A percentile compares a stretch with the other conserved stretches of the same genome.
These are phyloP conservation scores for Aldabrachelys gigantea DNA, from an alignment of 2,113 vertebrate species.

Conservation along the genomic window DNA sequence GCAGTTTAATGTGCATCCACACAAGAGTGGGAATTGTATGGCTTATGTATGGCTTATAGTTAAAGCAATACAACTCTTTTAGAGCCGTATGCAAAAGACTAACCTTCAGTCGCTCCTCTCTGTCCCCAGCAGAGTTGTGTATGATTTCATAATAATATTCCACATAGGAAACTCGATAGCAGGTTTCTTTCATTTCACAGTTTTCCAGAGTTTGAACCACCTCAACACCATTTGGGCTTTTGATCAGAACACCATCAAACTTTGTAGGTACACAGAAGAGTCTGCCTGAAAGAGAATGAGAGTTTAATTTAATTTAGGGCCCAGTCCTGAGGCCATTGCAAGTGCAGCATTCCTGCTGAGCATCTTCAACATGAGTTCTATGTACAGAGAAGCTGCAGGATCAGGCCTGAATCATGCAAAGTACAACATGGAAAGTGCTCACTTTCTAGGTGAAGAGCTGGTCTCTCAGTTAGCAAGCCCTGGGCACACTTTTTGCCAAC, in stretches of 20 bases:
- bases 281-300: constrained; percentile 43
- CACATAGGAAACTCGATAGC: constrained; percentile 74
- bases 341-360: not conserved
- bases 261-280: constrained; percentile 80
- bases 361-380: not conserved
- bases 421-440: fast-evolving
- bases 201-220: constrained; percentile 68
- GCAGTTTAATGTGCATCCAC: not conserved
- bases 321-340: fast-evolving
- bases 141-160: constrained; percentile 79
- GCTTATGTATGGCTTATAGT: not conserved
- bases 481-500: not conserved
- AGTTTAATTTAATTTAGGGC: not conserved
- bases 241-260: constrained; percentile 78
- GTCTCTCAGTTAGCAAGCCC: not conserved
- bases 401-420: not conserved
- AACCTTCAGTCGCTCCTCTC: constrained; percentile 79
- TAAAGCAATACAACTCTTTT: not conserved
- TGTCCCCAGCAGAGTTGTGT: constrained; percentile 63
- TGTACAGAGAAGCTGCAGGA: fast-evolving
- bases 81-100: not conserved
- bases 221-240: constrained; percentile 75
- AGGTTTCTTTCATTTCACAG: constrained; percentile 79
- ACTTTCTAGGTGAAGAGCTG: fast-evolving
- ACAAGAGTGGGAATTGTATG: not conserved